Base-by-base conservation (phyloP, 2,113 vertebrate species). In the Coracopsis vasa region DNA sequence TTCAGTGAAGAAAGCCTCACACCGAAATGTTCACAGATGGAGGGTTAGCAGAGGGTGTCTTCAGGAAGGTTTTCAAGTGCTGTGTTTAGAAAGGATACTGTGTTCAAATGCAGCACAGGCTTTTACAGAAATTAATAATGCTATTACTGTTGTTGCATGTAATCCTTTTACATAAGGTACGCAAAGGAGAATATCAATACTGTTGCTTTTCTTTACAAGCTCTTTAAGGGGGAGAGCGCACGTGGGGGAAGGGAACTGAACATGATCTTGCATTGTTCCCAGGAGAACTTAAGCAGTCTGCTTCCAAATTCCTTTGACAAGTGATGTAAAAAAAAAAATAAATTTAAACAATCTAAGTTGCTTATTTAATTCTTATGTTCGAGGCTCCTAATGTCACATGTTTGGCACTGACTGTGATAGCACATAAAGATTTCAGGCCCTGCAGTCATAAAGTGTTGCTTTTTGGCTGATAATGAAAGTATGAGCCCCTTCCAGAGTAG, bases 381-480 rank as follows among this genome's bases (percentile, higher is more conserved):
- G 19, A 47, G 72, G 80, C 91, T 73, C 29, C 73, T 70, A 13
- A 7, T 12, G 18, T 95, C 83, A 71, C 80, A 35, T 15, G 14
- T 78, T 86, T 93, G 84, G 83, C 72, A 48, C 62, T 54, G 56
- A 12, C 18, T 93, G 56, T 39, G 71, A 23, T n/a, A 70, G 72
- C 88, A 39, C 15, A 25, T n/a, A 66, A 83, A 83, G 45, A 81
- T 87, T 95, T 75, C 66, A 58, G 65, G 74, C 66, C 73, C 62
- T 86, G 44, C 56, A 69, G 19, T 94, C 58, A 56, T 48, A 92
- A 87, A 53, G 75, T 67, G 62, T 85, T 95, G 42, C 33, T 90
- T 39, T 92, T 88, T 90, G 93, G 39, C 69, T 94, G 56, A 80
- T 80, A 79, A 87, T 92, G 73, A 74, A 96, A 95, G 65, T 45